phyloP scores from a whole-genome alignment of 2,797 vertebrate genomes.

The Lithobates sylvaticus region DNA sequence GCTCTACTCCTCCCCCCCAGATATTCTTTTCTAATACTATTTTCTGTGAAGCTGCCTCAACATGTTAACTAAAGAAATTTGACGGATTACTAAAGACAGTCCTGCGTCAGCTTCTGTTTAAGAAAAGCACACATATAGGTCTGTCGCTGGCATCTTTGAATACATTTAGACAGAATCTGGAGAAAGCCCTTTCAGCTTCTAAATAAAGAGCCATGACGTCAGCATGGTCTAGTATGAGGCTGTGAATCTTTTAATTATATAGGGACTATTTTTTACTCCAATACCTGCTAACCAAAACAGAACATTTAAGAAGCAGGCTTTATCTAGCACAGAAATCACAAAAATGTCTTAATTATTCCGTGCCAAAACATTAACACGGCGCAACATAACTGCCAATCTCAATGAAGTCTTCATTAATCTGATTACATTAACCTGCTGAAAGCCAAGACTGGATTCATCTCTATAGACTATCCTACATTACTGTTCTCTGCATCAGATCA shows the following conservation, averaged over 20 bases:
- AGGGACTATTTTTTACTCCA: neutral
- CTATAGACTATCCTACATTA: neutral
- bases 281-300: neutral
- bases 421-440: neutral
- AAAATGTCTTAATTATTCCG: neutral
- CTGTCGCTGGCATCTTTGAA: neutral
- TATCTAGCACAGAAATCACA: neutral
- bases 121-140: slow-evolving; percentile 30
- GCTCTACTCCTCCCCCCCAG: slow-evolving; percentile 68
- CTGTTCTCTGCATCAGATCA: neutral
- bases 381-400: neutral
- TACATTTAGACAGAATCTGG: slow-evolving; percentile 37
- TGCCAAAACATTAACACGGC: neutral
- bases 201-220: neutral
- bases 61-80: slow-evolving; percentile 67
- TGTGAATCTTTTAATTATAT: slow-evolving; percentile 26
- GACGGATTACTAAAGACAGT: slow-evolving; percentile 64
- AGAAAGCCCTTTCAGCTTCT: slow-evolving; percentile 16
- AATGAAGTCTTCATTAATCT: neutral
- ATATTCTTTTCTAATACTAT: slow-evolving; percentile 69
- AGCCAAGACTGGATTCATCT: neutral
- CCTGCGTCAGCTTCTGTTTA: slow-evolving; percentile 41
- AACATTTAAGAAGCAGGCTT: neutral
- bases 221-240: neutral
- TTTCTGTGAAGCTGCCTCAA: slow-evolving; percentile 48